Evolutionary conservation across 2,113 vertebrate genomes (phyloP).

Genomic region (Odocoileus hemionus): DNA sequence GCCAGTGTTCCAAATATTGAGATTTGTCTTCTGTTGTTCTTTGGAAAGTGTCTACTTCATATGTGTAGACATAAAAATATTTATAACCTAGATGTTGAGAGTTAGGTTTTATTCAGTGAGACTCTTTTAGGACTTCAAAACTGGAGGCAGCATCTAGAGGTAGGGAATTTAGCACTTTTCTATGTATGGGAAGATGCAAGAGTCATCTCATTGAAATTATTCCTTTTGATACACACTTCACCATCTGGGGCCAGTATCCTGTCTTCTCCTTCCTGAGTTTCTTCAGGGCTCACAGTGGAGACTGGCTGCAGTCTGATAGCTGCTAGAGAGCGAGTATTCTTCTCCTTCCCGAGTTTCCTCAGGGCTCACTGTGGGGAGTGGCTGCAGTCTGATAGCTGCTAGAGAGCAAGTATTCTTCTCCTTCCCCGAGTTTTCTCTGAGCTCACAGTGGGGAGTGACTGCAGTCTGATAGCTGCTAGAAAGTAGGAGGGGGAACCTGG

Average conservation of each 20-base stretch:
- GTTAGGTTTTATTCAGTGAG: background rate
- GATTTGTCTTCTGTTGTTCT: background rate
- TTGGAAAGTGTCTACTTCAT: background rate
- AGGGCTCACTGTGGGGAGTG: no score
- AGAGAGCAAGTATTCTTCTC: background rate
- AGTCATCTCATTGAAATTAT: background rate
- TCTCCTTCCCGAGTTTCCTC: no score
- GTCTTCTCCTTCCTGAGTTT: background rate
- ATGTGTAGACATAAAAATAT: background rate
- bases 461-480: background rate
- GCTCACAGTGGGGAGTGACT: no score
- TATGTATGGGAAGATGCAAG: background rate
- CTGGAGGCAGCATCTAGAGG: background rate
- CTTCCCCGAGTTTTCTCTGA: no score
- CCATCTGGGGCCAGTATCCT: background rate
- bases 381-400: no score
- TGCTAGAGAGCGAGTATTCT: background rate
- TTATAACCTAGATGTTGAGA: background rate
- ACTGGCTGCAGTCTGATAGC: background rate
- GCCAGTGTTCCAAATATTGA: background rate
- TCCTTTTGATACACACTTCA: background rate
- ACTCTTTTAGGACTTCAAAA: background rate
- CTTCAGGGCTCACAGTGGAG: background rate
- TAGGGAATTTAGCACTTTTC: background rate
- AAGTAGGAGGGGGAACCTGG: background rate